Evolutionary conservation across 2,113 vertebrate species (phyloP).

Genomic region (Castor canadensis): DNA sequence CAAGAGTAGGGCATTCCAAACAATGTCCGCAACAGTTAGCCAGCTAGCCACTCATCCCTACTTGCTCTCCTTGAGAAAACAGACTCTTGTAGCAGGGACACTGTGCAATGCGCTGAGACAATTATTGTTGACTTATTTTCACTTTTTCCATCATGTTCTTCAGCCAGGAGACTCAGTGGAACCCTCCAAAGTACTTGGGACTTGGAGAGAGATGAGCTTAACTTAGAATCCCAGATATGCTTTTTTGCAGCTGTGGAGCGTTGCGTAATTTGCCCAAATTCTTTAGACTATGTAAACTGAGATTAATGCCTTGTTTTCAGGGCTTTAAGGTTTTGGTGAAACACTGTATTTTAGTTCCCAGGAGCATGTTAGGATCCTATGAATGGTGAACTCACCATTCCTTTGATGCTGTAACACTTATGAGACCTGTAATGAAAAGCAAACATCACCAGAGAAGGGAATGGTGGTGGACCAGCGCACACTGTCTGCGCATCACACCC

Average conservation of each 20-base stretch:
- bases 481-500: background rate
- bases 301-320: background rate
- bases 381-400: background rate
- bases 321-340: background rate
- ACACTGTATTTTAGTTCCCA: background rate
- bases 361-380: background rate
- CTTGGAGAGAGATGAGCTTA: background rate
- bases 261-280: background rate
- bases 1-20: background rate
- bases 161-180: background rate
- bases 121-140: background rate
- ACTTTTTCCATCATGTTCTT: background rate
- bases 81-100: background rate
- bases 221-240: background rate
- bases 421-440: background rate
- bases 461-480: background rate
- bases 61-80: background rate
- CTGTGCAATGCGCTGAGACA: background rate
- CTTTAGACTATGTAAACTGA: background rate
- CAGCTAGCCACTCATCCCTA: background rate
- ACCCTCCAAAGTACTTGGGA: background rate
- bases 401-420: background rate
- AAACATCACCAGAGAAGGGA: background rate
- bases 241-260: background rate
- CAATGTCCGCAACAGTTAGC: background rate